These are phyloP conservation scores for Hemicentrotus pulcherrimus DNA, from an alignment of 35 echinoderm and acorn worm species.

Conservation along the genomic window DNA sequence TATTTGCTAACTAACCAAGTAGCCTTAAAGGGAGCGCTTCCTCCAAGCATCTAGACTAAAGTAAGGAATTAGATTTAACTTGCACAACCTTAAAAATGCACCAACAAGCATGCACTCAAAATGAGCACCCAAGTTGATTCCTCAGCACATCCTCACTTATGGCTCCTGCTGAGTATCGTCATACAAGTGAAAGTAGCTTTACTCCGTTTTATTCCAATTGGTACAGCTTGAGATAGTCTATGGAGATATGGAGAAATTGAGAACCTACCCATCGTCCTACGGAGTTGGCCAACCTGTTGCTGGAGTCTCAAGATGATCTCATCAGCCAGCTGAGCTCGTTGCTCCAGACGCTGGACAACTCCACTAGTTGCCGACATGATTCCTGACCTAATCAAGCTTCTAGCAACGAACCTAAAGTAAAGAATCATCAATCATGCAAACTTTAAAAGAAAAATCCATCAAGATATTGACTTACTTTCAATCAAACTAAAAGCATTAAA, in stretches of 20 bases:
- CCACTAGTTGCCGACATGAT: conserved; percentile 47
- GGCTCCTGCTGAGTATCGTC: no score
- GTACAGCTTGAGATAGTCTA: background rate
- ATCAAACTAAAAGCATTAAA: background rate
- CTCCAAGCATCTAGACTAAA: no score
- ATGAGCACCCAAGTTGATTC: background rate
- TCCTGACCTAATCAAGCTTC: conserved; percentile 1
- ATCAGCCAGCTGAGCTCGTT: conserved; percentile 75
- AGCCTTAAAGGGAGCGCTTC: no score
- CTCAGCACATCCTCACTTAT: no score
- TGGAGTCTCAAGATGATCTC: conserved; percentile 59
- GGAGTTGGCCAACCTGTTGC: conserved; percentile 58
- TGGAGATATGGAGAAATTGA: background rate
- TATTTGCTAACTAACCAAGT: no score
- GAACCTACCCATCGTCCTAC: conserved; percentile 56
- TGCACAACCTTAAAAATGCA: no score
- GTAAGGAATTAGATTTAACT: no score
- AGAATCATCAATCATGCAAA: no score
- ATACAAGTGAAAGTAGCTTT: no score
- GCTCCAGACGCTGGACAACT: conserved; percentile 64
- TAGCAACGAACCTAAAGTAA: background rate
- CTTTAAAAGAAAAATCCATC: no score
- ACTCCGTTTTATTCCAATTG: background rate
- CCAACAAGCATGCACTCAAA: background rate
- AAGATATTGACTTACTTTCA: background rate